These are phyloP conservation scores for Melanotus villosus DNA, from an alignment of 2,888 invertebrate species.

Conservation along the genomic window DNA sequence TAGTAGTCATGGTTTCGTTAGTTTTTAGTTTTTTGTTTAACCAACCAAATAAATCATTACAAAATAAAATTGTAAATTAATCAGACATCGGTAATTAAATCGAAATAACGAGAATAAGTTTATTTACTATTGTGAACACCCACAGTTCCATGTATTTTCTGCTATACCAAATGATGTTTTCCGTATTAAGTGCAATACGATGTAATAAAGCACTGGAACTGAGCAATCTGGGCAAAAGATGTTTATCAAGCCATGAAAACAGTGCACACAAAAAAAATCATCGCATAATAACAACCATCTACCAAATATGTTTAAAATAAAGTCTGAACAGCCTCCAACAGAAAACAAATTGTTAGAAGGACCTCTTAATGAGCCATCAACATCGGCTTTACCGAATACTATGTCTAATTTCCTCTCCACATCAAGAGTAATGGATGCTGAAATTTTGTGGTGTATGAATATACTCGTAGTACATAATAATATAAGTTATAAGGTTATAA, in stretches of 20 bases:
- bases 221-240: neutral
- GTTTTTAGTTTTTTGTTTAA: no score
- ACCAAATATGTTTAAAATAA: neutral
- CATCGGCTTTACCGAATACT: neutral
- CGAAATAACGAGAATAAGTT: no score
- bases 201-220: slow-evolving; percentile 1
- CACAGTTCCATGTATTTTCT: neutral
- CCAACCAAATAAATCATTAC: no score
- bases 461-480: neutral
- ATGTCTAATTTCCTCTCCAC: neutral
- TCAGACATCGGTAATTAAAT: no score
- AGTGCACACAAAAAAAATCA: neutral
- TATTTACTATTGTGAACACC: no score
- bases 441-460: neutral
- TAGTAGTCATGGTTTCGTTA: no score
- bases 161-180: neutral
- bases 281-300: neutral
- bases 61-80: no score
- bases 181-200: neutral
- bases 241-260: neutral
- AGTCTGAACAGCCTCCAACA: neutral
- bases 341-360: neutral
- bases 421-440: neutral
- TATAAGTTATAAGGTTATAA: neutral
- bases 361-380: neutral